Evolutionary conservation across 2,113 vertebrate genomes (phyloP).

Genomic region (Phaethon lepturus): DNA sequence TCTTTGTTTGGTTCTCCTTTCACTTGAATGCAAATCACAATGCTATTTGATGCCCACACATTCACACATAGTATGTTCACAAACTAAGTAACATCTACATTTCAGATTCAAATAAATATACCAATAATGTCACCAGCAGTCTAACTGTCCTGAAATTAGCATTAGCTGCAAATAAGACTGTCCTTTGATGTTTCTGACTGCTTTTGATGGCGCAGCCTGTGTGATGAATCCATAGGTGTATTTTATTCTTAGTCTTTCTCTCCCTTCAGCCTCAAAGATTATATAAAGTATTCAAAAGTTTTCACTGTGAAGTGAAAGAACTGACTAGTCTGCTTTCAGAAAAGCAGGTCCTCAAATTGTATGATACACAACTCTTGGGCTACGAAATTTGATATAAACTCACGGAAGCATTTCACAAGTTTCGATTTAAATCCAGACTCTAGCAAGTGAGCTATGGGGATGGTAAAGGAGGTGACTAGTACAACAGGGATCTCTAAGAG

Average conservation of each 20-base stretch:
- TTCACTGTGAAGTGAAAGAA: not conserved
- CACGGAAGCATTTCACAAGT: not conserved
- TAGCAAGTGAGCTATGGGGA: not conserved
- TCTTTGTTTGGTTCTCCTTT: not conserved
- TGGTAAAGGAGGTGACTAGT: not conserved
- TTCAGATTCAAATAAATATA: conserved; percentile 19
- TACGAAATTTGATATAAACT: not conserved
- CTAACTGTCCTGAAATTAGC: not conserved
- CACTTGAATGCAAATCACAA: not conserved
- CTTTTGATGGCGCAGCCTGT: not conserved
- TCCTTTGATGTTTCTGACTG: conserved; percentile 10
- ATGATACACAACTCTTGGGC: not conserved
- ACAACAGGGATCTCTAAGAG: not conserved
- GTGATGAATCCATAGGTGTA: not conserved
- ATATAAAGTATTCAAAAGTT: not conserved
- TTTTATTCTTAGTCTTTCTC: not conserved
- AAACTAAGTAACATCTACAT: not conserved
- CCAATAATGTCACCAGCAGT: not conserved
- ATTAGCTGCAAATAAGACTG: not conserved
- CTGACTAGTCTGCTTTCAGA: not conserved
- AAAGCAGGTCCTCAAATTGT: not conserved
- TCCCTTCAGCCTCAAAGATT: not conserved
- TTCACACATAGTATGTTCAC: not conserved
- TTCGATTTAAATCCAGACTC: not conserved
- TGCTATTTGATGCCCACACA: not conserved